Evolutionary conservation across 1,140 invertebrate genomes (phyloP).

Genomic region (Psilanteris sp.): DNA sequence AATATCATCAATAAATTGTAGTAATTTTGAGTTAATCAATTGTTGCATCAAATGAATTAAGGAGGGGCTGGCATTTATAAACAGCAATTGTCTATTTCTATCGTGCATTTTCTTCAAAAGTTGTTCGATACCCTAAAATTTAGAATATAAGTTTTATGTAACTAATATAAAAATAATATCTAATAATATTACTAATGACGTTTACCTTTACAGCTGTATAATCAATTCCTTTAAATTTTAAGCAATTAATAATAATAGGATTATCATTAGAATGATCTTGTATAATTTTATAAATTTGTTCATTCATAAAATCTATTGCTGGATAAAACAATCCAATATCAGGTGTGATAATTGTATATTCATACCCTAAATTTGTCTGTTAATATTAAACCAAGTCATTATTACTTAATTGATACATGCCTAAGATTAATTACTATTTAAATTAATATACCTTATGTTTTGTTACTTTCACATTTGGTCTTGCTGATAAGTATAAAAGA

Average conservation of each 20-base stretch:
- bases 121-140: constrained; percentile 73
- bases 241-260: constrained; percentile 83
- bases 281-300: constrained; percentile 78
- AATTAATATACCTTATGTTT: constrained; percentile 74
- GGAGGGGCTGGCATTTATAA: constrained; percentile 69
- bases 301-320: constrained; percentile 81
- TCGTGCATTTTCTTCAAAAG: constrained; percentile 69
- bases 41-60: constrained; percentile 58
- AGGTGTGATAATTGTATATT: constrained; percentile 82
- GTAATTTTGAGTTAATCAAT: no score
- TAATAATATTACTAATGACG: neutral
- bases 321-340: constrained; percentile 84
- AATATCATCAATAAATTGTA: no score
- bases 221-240: constrained; percentile 82
- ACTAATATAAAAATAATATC: no score
- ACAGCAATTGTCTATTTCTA: constrained; percentile 71
- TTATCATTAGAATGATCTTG: constrained; percentile 67
- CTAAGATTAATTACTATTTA: no score
- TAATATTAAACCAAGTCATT: no score
- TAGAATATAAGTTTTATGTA: neutral
- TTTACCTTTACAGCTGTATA: constrained; percentile 83
- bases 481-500: constrained; percentile 81
- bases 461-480: constrained; percentile 74
- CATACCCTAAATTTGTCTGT: constrained; percentile 69
- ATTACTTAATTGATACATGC: no score